These are phyloP conservation scores for Nycteola revayana DNA, from an alignment of 2,888 invertebrate species.

Conservation along the genomic window DNA sequence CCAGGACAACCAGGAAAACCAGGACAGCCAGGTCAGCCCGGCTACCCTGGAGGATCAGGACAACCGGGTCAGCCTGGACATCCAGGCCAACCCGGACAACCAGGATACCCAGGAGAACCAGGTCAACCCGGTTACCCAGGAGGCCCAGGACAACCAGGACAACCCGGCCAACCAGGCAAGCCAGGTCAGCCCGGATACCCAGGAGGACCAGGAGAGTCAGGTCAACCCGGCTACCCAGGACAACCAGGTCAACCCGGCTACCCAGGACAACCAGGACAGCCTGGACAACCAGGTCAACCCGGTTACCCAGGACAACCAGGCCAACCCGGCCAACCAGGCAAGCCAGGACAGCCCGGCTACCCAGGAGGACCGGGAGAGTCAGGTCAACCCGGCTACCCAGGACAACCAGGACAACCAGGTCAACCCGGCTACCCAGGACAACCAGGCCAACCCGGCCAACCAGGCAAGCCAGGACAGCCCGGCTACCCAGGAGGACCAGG, in stretches of 20 bases:
- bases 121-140: too few relatives aligned
- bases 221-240: too few relatives aligned
- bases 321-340: constrained; percentile 37
- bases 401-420: constrained; percentile 27
- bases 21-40: constrained; percentile 50
- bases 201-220: constrained; percentile 16
- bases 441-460: constrained; percentile 1
- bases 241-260: too few relatives aligned
- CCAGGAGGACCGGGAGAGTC: constrained; percentile 10
- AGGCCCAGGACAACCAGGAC: too few relatives aligned
- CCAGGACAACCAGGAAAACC: constrained; percentile 11
- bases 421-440: constrained; percentile 6
- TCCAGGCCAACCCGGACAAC: too few relatives aligned
- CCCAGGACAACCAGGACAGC: too few relatives aligned
- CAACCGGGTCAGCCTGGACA: too few relatives aligned
- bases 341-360: constrained; percentile 22
- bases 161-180: too few relatives aligned
- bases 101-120: too few relatives aligned
- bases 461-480: constrained; percentile 9
- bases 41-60: too few relatives aligned
- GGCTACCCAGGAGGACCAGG: constrained; percentile 14
- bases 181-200: too few relatives aligned
- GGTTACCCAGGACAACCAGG: constrained; percentile 38
- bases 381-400: constrained; percentile 30
- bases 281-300: too few relatives aligned